A percentile compares a stretch with the other conserved stretches of the same genome.
phyloP scores from a whole-genome alignment of 2,113 vertebrate species.

The Argyrosomus japonicus region DNA sequence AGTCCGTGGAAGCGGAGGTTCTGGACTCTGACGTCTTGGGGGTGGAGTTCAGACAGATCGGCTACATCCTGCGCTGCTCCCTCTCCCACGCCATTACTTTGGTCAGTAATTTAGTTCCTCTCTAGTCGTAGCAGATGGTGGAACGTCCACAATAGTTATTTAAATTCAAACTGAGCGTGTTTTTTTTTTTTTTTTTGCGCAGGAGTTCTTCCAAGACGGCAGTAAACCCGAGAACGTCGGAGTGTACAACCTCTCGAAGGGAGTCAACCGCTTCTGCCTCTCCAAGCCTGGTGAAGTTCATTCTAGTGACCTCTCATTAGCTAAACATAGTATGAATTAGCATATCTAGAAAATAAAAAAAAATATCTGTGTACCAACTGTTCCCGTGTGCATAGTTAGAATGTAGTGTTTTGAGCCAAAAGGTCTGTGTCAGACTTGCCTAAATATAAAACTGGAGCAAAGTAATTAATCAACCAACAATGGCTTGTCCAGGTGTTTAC shows the following conservation, averaged over 20 bases:
- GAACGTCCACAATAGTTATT: background rate
- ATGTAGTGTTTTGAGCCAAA: conserved; percentile 33
- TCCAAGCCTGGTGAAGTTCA: conserved; percentile 93
- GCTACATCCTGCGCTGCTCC: conserved; percentile 96
- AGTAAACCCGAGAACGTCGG: conserved; percentile 97
- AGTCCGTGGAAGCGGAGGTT: conserved; percentile 94
- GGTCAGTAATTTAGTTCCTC: conserved; percentile 79
- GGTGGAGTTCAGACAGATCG: conserved; percentile 95
- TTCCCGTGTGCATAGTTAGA: conserved; percentile 34
- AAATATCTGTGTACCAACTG: conserved; percentile 14
- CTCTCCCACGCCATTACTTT: conserved; percentile 97
- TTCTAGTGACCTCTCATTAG: conserved; percentile 49
- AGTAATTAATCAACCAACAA: conserved; percentile 65
- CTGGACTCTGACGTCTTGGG: conserved; percentile 88
- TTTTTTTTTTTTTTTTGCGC: conserved; percentile 13
- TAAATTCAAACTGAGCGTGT: background rate
- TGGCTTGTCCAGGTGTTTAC: conserved; percentile 89
- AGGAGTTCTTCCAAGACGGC: conserved; percentile 99
- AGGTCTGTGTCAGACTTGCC: conserved; percentile 56
- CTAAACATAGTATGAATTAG: conserved; percentile 57
- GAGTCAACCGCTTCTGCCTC: conserved; percentile 97
- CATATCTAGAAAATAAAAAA: conserved; percentile 35
- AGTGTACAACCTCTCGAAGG: conserved; percentile 97
- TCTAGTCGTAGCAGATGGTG: background rate
- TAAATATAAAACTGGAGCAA: conserved; percentile 66